Conservation (phyloP, 2,888 invertebrate genomes). For the Temnothorax ravouxi region DNA sequence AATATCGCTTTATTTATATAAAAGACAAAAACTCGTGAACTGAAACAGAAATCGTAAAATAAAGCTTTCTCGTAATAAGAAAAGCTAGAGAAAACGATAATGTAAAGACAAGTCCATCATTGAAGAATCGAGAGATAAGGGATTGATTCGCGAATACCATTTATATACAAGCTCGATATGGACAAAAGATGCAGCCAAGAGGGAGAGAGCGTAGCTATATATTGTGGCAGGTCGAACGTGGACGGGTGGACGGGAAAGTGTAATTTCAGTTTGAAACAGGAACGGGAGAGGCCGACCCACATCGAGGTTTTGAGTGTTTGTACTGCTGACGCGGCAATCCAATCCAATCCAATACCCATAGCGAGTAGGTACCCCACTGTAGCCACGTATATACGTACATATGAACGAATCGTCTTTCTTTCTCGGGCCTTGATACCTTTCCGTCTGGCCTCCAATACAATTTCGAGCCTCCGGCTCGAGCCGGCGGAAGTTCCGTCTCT, state of each 20-base stretch:
- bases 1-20: not conserved
- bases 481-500: conserved; percentile 64
- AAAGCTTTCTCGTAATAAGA: not conserved
- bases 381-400: conserved; percentile 62
- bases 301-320: conserved; percentile 86
- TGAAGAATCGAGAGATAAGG: not conserved
- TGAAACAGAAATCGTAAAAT: not conserved
- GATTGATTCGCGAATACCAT: not conserved
- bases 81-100: not conserved
- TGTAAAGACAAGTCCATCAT: not conserved
- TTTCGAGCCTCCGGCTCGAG: conserved; percentile 59
- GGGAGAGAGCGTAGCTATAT: conserved; percentile 40
- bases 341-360: conserved; percentile 84
- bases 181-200: conserved; percentile 49
- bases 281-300: conserved; percentile 83
- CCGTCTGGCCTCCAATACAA: conserved; percentile 68
- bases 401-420: conserved; percentile 64
- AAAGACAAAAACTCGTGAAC: not conserved
- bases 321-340: conserved; percentile 86
- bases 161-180: conserved; percentile 23
- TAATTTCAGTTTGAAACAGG: conserved; percentile 86
- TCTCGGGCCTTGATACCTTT: conserved; percentile 28
- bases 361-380: conserved; percentile 68
- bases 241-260: conserved; percentile 78
- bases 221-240: conserved; percentile 58